Percentiles rank a stretch among this genome's conserved stretches.
Conservation (phyloP, 2,797 vertebrate species). For the Decapterus maruadsi region DNA sequence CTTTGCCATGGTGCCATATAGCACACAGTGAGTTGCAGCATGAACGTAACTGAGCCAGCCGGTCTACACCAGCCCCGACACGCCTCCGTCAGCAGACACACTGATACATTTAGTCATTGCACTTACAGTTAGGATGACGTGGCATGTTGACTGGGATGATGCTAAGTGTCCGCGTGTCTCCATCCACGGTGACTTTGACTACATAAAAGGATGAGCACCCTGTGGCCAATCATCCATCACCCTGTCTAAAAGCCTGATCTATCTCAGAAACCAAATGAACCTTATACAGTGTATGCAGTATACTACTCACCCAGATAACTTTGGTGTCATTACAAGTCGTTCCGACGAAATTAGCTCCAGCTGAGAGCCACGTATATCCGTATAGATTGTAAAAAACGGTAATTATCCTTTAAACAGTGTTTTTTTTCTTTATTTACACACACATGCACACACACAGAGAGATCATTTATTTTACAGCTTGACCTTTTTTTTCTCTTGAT, state of each 20-base stretch:
- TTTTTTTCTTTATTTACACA: too few relatives aligned
- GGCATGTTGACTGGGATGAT: conserved; percentile 23
- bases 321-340: too few relatives aligned
- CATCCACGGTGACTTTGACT: conserved; percentile 12
- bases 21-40: conserved; percentile 3
- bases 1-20: conserved; percentile 13
- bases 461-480: background rate
- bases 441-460: too few relatives aligned
- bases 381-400: too few relatives aligned
- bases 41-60: conserved; percentile 20
- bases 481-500: background rate
- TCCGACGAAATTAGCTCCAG: too few relatives aligned
- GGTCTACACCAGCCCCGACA: conserved; percentile 3
- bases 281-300: background rate
- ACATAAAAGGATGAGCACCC: conserved; percentile 7
- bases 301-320: too few relatives aligned
- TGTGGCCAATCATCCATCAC: background rate
- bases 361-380: too few relatives aligned
- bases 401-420: background rate
- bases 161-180: conserved; percentile 25
- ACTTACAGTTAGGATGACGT: conserved; percentile 36
- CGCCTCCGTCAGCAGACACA: conserved; percentile 8
- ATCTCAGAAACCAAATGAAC: background rate
- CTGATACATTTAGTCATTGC: conserved; percentile 54
- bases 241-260: background rate